Base-by-base conservation (phyloP, 1,140 invertebrate genomes). In the Frieseomelitta varia region DNA sequence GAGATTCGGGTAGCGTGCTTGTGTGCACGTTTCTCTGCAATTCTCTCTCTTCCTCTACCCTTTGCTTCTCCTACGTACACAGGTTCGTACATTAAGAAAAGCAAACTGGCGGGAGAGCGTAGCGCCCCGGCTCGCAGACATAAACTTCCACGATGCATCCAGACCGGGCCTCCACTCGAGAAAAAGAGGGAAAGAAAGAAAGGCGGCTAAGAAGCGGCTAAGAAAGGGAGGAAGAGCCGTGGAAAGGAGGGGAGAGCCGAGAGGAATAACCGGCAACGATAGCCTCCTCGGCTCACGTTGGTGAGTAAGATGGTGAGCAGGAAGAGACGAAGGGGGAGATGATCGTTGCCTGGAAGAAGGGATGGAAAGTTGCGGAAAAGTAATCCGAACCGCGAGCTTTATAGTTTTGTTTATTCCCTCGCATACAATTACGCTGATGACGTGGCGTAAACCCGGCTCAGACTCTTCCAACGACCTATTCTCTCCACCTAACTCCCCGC, bases 341-440 rank as follows among this genome's bases (percentile, higher is more conserved):
- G 51, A 27, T 34, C 27, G 53, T 63, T 34, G 19, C 2, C 11
- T 67, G 30, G 11, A n/a, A 27, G 63, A 27, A 69, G 84, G 63
- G n/a, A 19, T 67, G 85, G 79, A 72, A 89, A 90, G 67, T 90
- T 81, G 87, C 67, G 89, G 84, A 67, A 86, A 90, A 91, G 90
- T 91, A 91, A 91, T 91, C 87, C 87, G 76, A 81, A 83, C 87
- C 85, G 68, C 83, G 74, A 82, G 87, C 77, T 91, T 91, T 88
- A 90, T 88, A 89, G 90, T 91, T 90, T 91, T 90, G 90, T 91
- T 91, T 91, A 91, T 90, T 88, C 79, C 85, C 83, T 85, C 81
- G 86, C 86, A 88, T 88, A 91, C 86, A 91, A 91, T 91, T 91
- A 91, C 90, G 80, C 84, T 90, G 90, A 90, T 91, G 90, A 90